Evolutionary conservation across 1,140 invertebrate genomes (phyloP).

Genomic region (Heliconius himera): DNA sequence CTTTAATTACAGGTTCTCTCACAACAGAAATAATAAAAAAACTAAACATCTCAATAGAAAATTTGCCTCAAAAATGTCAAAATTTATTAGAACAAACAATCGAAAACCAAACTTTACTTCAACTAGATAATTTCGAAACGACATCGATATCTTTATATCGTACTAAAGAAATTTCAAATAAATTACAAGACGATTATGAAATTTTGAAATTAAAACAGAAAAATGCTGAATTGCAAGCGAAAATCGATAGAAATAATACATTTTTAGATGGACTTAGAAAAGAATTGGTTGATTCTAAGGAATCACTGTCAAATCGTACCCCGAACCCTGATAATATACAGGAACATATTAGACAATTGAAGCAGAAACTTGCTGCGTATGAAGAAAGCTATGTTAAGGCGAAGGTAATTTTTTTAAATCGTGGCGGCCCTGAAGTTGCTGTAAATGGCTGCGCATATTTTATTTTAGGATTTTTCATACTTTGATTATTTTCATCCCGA

Average conservation of each 20-base stretch:
- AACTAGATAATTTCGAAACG: slow-evolving; percentile 57
- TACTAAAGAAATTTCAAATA: slow-evolving; percentile 52
- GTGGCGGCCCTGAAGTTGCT: no score
- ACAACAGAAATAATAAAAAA: slow-evolving; percentile 54
- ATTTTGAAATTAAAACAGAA: slow-evolving; percentile 68
- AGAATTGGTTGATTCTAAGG: slow-evolving; percentile 61
- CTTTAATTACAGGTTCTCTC: slow-evolving; percentile 50
- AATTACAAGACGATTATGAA: slow-evolving; percentile 66
- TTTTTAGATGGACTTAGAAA: slow-evolving; percentile 54
- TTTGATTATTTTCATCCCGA: neutral
- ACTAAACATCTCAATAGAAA: slow-evolving; percentile 58
- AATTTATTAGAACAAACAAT: slow-evolving; percentile 52
- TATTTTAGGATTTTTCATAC: neutral
- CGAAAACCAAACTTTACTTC: slow-evolving; percentile 47
- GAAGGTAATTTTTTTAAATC: slow-evolving; percentile 49
- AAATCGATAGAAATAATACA: slow-evolving; percentile 65
- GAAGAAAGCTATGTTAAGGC: slow-evolving; percentile 66
- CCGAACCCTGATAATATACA: slow-evolving; percentile 65
- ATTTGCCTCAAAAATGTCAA: slow-evolving; percentile 61
- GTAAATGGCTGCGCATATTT: no score
- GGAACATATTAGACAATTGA: slow-evolving; percentile 63
- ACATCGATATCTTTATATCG: slow-evolving; percentile 59
- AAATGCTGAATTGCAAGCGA: slow-evolving; percentile 56
- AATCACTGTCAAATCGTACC: slow-evolving; percentile 50
- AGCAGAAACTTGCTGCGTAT: slow-evolving; percentile 66